Conservation (phyloP, 2,113 vertebrate genomes). For the Myrmecobius fasciatus region DNA sequence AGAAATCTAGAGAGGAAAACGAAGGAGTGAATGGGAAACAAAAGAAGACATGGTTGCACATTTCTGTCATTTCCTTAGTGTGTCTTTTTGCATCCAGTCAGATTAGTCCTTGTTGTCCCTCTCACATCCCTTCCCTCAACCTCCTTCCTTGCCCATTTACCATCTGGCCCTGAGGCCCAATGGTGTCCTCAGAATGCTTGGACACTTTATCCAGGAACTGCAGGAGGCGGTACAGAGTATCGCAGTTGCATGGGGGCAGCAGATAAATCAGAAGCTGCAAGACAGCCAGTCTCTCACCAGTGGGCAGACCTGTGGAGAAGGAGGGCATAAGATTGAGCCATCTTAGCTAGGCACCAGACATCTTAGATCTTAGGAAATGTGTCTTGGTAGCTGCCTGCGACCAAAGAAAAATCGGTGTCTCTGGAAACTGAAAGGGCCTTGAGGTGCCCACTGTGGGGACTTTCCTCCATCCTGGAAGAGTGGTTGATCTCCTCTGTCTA, state of each 20-base stretch:
- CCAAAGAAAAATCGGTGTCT: conserved; percentile 35
- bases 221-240: conserved; percentile 92
- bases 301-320: conserved; percentile 84
- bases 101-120: conserved; percentile 5
- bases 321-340: conserved; percentile 38
- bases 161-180: conserved; percentile 85
- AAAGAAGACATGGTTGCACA: not conserved
- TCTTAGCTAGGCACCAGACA: not conserved
- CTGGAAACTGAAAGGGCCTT: conserved; percentile 12
- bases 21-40: conserved; percentile 13
- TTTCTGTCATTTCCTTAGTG: not conserved
- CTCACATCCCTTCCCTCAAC: not conserved
- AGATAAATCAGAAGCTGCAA: conserved; percentile 93
- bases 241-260: conserved; percentile 93
- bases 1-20: conserved; percentile 84
- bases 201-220: conserved; percentile 88
- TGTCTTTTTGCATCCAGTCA: not conserved
- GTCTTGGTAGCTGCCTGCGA: conserved; percentile 14
- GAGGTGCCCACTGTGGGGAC: not conserved
- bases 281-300: conserved; percentile 84
- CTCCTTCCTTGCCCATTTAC: conserved; percentile 76
- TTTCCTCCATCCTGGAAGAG: conserved; percentile 25
- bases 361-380: conserved; percentile 6
- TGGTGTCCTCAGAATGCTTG: conserved; percentile 85
- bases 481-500: not conserved